Evolutionary conservation across 2,888 invertebrate species (phyloP).

Genomic region (Heterodera filipjevi): DNA sequence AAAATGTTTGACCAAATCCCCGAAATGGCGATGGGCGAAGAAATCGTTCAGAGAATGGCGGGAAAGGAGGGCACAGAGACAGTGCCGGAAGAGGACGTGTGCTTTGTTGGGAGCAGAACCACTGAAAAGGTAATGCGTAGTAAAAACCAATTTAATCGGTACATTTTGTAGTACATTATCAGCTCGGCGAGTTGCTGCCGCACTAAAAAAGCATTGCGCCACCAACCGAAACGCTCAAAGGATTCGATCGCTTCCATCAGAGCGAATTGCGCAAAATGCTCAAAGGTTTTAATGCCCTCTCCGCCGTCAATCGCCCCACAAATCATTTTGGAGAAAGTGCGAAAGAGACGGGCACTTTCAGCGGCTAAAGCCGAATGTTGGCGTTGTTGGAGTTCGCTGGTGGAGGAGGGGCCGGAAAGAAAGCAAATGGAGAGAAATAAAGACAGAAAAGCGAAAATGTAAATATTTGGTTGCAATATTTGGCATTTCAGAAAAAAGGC

Average conservation of each 20-base stretch:
- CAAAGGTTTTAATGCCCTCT: background rate
- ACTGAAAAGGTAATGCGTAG: background rate
- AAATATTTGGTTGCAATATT: too few relatives aligned
- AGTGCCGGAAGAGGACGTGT: background rate
- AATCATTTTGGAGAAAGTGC: conserved; percentile 20
- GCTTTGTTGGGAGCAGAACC: background rate
- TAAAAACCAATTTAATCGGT: background rate
- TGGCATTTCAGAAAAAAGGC: too few relatives aligned
- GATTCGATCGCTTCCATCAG: conserved; percentile 20
- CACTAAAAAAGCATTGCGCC: background rate
- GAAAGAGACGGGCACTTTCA: conserved; percentile 12
- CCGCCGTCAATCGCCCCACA: conserved; percentile 20
- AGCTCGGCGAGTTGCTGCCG: background rate
- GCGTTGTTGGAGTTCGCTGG: background rate
- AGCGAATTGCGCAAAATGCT: conserved; percentile 13
- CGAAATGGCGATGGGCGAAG: background rate
- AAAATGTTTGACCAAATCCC: background rate
- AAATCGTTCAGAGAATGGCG: background rate
- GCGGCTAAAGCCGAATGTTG: conserved; percentile 20
- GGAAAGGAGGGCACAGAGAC: background rate
- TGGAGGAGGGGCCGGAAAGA: background rate
- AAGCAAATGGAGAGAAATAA: background rate
- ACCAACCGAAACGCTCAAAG: conserved; percentile 1
- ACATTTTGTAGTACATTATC: background rate
- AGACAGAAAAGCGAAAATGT: too few relatives aligned